Base-by-base conservation (phyloP, 2,888 invertebrate species). In the Heliconius hortense region DNA sequence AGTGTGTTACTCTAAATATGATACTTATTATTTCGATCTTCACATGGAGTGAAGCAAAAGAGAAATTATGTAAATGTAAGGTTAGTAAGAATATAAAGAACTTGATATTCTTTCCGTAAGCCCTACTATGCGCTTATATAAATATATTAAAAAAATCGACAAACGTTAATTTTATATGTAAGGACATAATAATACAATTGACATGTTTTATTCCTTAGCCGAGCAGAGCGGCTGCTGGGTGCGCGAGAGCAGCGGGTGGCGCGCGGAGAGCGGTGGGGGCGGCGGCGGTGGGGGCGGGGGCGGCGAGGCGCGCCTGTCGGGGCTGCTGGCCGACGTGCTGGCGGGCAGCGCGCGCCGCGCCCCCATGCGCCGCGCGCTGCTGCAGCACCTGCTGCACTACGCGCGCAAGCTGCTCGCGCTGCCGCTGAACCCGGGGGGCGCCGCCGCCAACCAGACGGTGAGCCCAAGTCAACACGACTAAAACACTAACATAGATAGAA, bases 321-420 rank as follows among this genome's bases (percentile, higher is more conserved):
- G 97, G 76, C 92, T 97, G 80, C 96, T 97, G 89, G 96, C 97
- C 3, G 97, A 89, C 94, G 96, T 86, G 87, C 85, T 89, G 84
- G 88, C 87, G 95, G 95, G 84, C 92, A 96, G 80, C 86, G 79
- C 94, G 13, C 86, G 96, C 92, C 73, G 96, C 7, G 88, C 90
- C 31, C 91, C 96, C 56, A 95, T 96, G 67, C 96, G 97, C 88
- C 96, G 96, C 83, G 95, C 96, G 74, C 93, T 97, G 79, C 94
- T 97, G 43, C 95, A 96, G 81, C 95, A 96, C 83, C 93, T 97
- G 80, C 91, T 97, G 78, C 96, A 96, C 87, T 94, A 97, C 82
- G 95, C 95, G 79, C 91, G 94, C 79, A 93, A 94, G 82, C 91
- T 96, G 83, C 93, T 95, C 35, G 91, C 94, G 80, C 92, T 95